Conservation (phyloP, 1,140 invertebrate species). For the Saccostrea cuccullata region DNA sequence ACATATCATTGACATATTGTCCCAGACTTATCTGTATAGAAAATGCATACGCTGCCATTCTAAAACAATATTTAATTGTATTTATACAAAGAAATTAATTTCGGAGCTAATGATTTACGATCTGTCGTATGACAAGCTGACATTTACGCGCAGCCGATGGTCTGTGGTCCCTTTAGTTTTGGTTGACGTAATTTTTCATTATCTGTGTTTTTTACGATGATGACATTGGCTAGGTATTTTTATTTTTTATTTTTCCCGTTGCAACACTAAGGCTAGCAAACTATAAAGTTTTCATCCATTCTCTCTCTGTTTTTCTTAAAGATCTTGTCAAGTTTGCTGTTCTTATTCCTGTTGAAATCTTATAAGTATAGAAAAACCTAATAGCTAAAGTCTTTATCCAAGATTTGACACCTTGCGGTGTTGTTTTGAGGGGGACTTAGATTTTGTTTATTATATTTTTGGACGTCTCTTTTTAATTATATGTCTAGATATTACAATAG, state of each 20-base stretch:
- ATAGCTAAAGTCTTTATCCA: too few species aligned
- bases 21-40: neutral
- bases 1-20: neutral
- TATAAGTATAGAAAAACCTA: too few species aligned
- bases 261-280: neutral
- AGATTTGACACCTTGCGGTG: too few species aligned
- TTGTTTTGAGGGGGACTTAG: too few species aligned
- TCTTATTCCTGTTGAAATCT: too few species aligned
- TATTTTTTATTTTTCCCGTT: neutral
- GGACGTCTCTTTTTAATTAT: too few species aligned
- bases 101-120: neutral
- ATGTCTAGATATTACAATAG: too few species aligned
- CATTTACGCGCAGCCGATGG: neutral
- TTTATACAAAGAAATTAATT: slow-evolving; percentile 21
- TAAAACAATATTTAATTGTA: neutral
- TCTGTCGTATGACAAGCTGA: neutral
- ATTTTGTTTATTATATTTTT: too few species aligned
- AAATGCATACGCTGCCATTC: neutral
- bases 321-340: too few species aligned
- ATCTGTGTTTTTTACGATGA: slow-evolving; percentile 5
- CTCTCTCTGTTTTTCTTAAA: neutral
- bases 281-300: neutral
- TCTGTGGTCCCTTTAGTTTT: neutral
- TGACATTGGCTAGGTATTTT: neutral
- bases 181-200: slow-evolving; percentile 11